Base-by-base conservation (phyloP, 2,797 vertebrate genomes). In the Acestrorhynchus altus region DNA sequence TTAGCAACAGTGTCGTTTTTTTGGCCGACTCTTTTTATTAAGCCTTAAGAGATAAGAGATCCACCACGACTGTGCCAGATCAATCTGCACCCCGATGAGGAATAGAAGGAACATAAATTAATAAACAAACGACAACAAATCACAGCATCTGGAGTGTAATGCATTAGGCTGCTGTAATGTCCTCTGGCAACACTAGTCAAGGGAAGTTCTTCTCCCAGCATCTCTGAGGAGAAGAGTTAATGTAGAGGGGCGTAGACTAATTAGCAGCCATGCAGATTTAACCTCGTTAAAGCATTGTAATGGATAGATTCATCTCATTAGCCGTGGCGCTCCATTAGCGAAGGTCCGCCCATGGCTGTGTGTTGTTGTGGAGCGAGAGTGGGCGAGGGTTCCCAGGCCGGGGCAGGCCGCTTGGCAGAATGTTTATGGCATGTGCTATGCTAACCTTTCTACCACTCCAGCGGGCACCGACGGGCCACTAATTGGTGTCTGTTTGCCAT, bases 221-320 rank as follows among this genome's bases (percentile, higher is more conserved):
- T 73, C 76, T 79, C 81, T 18, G 78, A 71, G 77, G 76, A 77
- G 75, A 39, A 46, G 16, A 76, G 26, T 72, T 73, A 84, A 80
- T 85, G 80, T 80, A 59, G 52, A 42, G 51, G 77, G 79, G 84
- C 72, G 76, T 51, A 63, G 71, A 85, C 85, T 93, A 90, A 91
- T 91, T 90, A 90, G 78, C 85, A 84, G 59, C 79, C 73, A 51
- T 79, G 87, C 83, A 83, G 86, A 88, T 88, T 84, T 86, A 88
- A 86, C 84, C 86, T 89, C 63, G 66, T 90, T 90, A 86, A 86
- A 72, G 64, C 69, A 79, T 73, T 72, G 74, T 77, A 89, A 90
- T 91, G 85, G 84, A 88, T 84, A 83, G 84, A 88, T 86, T 88
- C 80, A 84, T 88, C 84, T 91, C 86, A 86, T 90, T 90, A 87